Conservation (phyloP, 2,888 invertebrate species). For the Syrphus vitripennis region DNA sequence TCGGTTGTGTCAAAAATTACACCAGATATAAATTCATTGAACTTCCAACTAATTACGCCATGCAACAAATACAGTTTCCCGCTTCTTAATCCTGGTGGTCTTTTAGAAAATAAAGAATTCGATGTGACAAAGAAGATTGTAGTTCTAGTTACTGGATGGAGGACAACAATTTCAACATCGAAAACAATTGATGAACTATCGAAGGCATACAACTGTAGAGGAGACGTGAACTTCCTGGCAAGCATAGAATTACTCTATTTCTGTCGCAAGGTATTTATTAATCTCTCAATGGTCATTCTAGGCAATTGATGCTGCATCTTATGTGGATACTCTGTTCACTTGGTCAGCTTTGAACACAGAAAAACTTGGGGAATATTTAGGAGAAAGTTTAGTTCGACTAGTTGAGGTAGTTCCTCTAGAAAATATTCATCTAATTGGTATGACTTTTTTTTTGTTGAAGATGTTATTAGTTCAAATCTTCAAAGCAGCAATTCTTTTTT, state of each 20-base stretch:
- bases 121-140: conserved; percentile 76
- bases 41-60: conserved; percentile 77
- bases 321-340: conserved; percentile 78
- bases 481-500: neutral
- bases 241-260: no score
- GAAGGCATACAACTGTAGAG: conserved; percentile 78
- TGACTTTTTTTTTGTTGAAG: neutral
- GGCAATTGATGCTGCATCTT: conserved; percentile 78
- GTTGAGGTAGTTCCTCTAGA: conserved; percentile 74
- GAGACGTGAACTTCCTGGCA: conserved; percentile 76
- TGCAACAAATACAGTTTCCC: conserved; percentile 75
- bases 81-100: conserved; percentile 73
- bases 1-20: conserved; percentile 74
- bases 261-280: no score
- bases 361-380: conserved; percentile 77
- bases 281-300: conserved; percentile 32
- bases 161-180: conserved; percentile 76
- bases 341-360: conserved; percentile 80
- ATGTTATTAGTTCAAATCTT: neutral
- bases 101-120: conserved; percentile 77
- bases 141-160: conserved; percentile 80
- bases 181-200: conserved; percentile 75
- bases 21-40: conserved; percentile 77
- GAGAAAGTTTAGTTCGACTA: conserved; percentile 75
- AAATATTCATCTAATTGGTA: conserved; percentile 79